These are phyloP conservation scores for Hyles vespertilio DNA, from an alignment of 1,140 invertebrate genomes.

Conservation along the genomic window DNA sequence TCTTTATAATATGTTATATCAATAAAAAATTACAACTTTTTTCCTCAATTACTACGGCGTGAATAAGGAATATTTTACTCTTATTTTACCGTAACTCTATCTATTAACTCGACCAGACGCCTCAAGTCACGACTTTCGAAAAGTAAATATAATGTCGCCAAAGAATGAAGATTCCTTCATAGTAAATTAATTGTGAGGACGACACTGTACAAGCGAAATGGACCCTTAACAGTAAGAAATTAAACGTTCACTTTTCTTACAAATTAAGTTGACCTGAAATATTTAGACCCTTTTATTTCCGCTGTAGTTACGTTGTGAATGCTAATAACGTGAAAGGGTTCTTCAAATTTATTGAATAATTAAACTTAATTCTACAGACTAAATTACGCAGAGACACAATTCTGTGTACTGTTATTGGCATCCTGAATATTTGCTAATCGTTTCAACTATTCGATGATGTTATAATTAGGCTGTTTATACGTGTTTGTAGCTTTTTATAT, in stretches of 20 bases:
- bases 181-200: slow-evolving; percentile 66
- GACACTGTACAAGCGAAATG: slow-evolving; percentile 46
- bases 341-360: slow-evolving; percentile 71
- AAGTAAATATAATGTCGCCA: slow-evolving; percentile 58
- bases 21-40: too few species aligned
- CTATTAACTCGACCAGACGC: too few species aligned
- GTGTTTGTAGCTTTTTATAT: too few species aligned
- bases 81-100: too few species aligned
- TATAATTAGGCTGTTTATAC: too few species aligned
- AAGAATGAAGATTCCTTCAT: slow-evolving; percentile 65
- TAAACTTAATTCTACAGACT: slow-evolving; percentile 62
- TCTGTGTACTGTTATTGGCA: slow-evolving; percentile 36
- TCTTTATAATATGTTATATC: too few species aligned
- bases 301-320: slow-evolving; percentile 63
- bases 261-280: slow-evolving; percentile 65
- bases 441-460: slow-evolving; percentile 7
- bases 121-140: slow-evolving; percentile 29
- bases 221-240: slow-evolving; percentile 55
- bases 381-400: slow-evolving; percentile 49
- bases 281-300: slow-evolving; percentile 68
- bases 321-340: slow-evolving; percentile 66
- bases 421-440: slow-evolving; percentile 31
- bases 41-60: too few species aligned
- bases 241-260: slow-evolving; percentile 60
- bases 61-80: too few species aligned